Base-by-base conservation (phyloP, 2,113 vertebrate genomes). In the Dolichotis patagonum region DNA sequence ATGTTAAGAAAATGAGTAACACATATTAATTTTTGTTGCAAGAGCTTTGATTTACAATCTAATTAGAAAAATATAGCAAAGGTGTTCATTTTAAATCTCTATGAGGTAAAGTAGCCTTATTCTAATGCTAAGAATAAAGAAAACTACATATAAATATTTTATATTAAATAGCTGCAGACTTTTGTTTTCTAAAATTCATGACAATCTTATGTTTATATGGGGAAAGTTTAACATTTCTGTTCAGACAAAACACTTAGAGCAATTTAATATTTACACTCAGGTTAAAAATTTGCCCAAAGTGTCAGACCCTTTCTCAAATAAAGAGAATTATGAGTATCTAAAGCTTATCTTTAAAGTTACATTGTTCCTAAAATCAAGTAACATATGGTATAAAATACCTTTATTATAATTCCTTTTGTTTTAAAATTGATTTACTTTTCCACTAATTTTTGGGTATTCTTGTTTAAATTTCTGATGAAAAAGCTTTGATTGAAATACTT, bases 401-500 rank as follows among this genome's bases (percentile, higher is more conserved):
- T 81, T 92, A 77, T 81, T 69, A 83, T 85, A 54, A 85, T 41
- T 94, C n/a, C 92, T 96, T 87, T 81, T 63, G 63, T 88, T 78
- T 96, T 92, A 84, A 96, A 17, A 1, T 95, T 85, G 13, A 38
- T 96, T 96, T 96, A 94, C 46, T 58, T 96, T 95, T 86, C 91
- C 60, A 95, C n/a, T 96, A 32, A 24, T 88, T 96, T 77, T 35
- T 91, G 77, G 8, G 56, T 81, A 80, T 84, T 75, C 67, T 94
- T 94, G 81, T 94, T 90, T 95, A 96, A 95, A 71, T 90, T 22
- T 54, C 28, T 22, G 0, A 85, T 82, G 85, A 81, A 96, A 81
- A 96, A 95, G 95, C 90, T 46, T 92, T 73, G 89, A 67, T 85
- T 85, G 69, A 90, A 96, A 95, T 96, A 96, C 97, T 97, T 97